Base-by-base conservation (phyloP, 2,797 vertebrate genomes). In the Lophotriccus pileatus region DNA sequence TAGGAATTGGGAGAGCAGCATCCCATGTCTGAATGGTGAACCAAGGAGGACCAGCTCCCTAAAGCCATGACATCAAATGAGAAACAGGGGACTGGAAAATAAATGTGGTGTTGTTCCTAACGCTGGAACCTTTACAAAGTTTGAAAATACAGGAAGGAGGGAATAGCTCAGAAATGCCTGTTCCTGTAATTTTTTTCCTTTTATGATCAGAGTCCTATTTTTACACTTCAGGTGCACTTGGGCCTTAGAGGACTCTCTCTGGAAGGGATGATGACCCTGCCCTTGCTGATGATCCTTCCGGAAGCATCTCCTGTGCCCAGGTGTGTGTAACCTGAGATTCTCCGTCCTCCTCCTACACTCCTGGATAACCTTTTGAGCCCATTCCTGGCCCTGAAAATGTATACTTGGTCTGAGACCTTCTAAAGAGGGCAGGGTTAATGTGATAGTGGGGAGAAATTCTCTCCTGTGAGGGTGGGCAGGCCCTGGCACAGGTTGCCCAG, bases 381-480 rank as follows among this genome's bases (percentile, higher is more conserved):
- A 19, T 44, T 67, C 25, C n/a, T 87, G 49, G 13, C 23, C 14
- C 2, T 21, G 19, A 16, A 10, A 18, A 21, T 0, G 0, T 7
- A 23, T 12, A 16, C 6, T 37, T 0, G 0, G 8, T 23, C 28
- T 50, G 47, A 73, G 27, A 9, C 4, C 27, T 79, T 34, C 14
- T 58, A 3, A 75, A 59, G 36, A 63, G 12, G 12, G 10, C 5
- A 24, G 39, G 5, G 9, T 19, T 3, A 19, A 7, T 58, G 3
- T 7, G 27, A 9, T 66, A 3, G 23, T 2, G 20, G 30, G 50
- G 14, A 39, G 5, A 3, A 62, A 27, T 53, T 12, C 1, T 4
- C 53, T 1, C 2, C 15, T n/a, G 7, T 0, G 7, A 50, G 49
- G 30, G 27, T 27, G 75, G 17, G 4, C 1, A 75, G 68, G 1